These are phyloP conservation scores for Siniperca chuatsi DNA, from an alignment of 2,113 vertebrate genomes.

Conservation along the genomic window DNA sequence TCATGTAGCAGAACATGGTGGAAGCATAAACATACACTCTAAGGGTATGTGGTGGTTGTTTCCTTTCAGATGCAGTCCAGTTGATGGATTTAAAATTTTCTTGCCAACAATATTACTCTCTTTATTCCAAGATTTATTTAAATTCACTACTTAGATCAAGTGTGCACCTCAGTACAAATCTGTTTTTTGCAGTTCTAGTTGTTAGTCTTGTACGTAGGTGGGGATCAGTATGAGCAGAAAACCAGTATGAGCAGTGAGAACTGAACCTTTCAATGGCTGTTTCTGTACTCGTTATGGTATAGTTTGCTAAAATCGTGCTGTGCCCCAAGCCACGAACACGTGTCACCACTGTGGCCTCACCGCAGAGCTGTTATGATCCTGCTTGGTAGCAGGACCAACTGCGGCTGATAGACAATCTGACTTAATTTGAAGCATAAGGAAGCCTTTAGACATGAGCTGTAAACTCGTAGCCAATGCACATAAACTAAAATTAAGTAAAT, in stretches of 20 bases:
- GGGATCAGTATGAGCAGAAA: not conserved
- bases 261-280: not conserved
- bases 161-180: not conserved
- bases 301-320: not conserved
- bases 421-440: not conserved
- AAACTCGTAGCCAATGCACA: not conserved
- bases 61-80: not conserved
- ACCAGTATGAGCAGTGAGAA: not conserved
- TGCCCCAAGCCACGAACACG: not conserved
- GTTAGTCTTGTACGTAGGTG: not conserved
- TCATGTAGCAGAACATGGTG: slow-evolving; percentile 44
- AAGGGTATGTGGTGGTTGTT: not conserved
- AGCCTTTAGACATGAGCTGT: not conserved
- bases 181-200: no score
- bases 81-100: not conserved
- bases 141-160: not conserved
- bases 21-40: not conserved
- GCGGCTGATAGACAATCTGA: not conserved
- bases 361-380: not conserved
- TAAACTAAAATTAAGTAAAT: not conserved
- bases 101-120: not conserved
- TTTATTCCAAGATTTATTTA: not conserved
- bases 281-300: not conserved
- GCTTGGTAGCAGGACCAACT: not conserved
- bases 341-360: not conserved